phyloP scores from a whole-genome alignment of 2,797 vertebrate species.

The Eleutherodactylus coqui region DNA sequence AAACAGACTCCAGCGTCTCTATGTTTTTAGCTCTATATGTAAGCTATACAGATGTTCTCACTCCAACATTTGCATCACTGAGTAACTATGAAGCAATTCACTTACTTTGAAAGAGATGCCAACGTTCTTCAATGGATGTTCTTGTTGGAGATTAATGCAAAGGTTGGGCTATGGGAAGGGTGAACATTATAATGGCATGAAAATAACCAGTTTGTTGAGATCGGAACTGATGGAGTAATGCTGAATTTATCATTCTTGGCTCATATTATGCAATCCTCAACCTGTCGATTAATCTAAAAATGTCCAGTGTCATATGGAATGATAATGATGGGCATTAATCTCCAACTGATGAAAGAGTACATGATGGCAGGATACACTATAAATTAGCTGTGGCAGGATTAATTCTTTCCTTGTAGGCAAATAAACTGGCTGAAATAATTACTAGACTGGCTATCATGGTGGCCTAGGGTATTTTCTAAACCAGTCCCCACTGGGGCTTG shows the following conservation, averaged over 20 bases:
- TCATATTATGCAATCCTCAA: neutral
- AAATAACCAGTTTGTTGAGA: slow-evolving; percentile 32
- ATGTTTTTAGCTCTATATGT: too few species aligned
- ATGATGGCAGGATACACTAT: too few species aligned
- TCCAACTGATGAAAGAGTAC: neutral
- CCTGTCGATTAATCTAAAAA: neutral
- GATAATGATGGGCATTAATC: neutral
- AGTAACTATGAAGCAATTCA: neutral
- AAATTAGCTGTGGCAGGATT: too few species aligned
- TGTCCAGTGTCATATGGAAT: neutral
- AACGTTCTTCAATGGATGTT: too few species aligned
- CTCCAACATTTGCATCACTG: neutral
- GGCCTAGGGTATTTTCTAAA: neutral
- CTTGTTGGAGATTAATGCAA: neutral
- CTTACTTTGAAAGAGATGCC: too few species aligned
- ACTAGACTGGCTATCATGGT: neutral
- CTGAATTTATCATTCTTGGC: neutral
- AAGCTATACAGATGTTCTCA: too few species aligned
- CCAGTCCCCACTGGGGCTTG: neutral
- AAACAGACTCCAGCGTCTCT: too few species aligned
- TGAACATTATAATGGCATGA: slow-evolving; percentile 17
- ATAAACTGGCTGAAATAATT: neutral
- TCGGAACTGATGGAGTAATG: too few species aligned
- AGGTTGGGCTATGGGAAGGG: neutral
- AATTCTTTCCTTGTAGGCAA: neutral